Evolutionary conservation across 2,797 vertebrate genomes (phyloP).

Genomic region (Cryptoblepharus egeriae): DNA sequence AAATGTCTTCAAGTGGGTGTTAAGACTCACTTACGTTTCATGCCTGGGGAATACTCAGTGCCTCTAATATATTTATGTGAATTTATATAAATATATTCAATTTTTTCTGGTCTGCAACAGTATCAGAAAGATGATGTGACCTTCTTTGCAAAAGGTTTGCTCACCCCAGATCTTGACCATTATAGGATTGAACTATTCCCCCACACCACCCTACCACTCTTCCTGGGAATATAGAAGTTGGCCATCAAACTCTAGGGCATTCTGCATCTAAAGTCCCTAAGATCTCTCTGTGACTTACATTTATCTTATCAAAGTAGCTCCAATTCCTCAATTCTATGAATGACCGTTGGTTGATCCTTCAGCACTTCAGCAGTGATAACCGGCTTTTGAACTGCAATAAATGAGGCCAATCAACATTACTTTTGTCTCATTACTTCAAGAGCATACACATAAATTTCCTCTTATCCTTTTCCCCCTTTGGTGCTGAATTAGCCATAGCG

Average conservation of each 20-base stretch:
- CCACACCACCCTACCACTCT: too few species aligned
- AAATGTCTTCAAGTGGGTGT: background rate
- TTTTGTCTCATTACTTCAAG: slow-evolving; percentile 76
- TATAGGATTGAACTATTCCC: background rate
- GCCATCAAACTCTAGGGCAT: background rate
- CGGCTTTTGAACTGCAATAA: slow-evolving; percentile 71
- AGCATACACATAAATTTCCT: slow-evolving; percentile 71
- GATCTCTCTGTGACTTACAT: background rate
- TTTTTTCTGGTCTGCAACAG: too few species aligned
- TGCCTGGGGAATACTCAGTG: background rate
- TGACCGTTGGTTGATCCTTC: slow-evolving; percentile 49
- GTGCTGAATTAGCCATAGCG: slow-evolving; percentile 65
- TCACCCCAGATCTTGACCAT: background rate
- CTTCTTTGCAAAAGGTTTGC: too few species aligned
- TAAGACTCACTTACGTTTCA: background rate
- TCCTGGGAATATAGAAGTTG: background rate
- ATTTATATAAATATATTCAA: too few species aligned
- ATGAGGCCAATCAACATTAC: slow-evolving; percentile 74
- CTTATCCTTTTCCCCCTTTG: slow-evolving; percentile 67
- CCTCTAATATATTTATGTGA: too few species aligned
- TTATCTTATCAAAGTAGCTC: slow-evolving; percentile 3
- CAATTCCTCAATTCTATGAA: background rate
- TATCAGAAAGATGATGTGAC: too few species aligned
- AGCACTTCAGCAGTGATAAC: slow-evolving; percentile 63
- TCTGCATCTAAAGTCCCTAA: background rate